These are phyloP conservation scores for Oscheius sp. DNA, from an alignment of 2,888 invertebrate species.

Conservation along the genomic window DNA sequence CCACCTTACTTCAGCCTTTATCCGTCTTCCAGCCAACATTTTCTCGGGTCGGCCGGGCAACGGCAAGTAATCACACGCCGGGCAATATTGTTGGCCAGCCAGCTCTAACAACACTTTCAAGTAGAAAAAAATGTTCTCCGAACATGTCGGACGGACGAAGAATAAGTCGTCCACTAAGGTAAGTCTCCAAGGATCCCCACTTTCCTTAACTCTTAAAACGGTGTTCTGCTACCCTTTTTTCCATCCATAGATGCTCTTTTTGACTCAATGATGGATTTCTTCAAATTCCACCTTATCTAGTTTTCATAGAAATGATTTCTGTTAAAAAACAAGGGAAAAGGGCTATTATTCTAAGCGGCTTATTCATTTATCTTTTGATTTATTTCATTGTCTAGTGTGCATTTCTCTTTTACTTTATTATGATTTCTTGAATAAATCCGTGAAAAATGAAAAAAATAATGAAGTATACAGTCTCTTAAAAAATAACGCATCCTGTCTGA, in stretches of 20 bases:
- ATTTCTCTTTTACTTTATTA: no score
- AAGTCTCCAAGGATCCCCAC: neutral
- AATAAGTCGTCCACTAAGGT: slow-evolving; percentile 15
- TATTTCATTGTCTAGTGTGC: no score
- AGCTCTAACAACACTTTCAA: neutral
- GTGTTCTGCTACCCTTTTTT: neutral
- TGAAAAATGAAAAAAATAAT: no score
- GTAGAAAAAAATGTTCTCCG: slow-evolving; percentile 14
- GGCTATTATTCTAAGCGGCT: no score
- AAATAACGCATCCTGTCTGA: no score
- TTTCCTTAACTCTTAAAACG: neutral
- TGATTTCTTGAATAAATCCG: no score
- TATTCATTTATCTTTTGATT: no score
- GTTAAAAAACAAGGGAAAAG: no score
- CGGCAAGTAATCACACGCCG: slow-evolving; percentile 19
- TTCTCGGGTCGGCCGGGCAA: slow-evolving; percentile 24
- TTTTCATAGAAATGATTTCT: no score
- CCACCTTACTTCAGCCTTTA: no score
- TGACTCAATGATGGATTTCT: neutral
- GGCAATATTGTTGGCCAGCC: neutral
- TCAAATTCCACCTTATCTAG: neutral
- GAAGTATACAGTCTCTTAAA: no score
- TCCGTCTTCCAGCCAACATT: no score
- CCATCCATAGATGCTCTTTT: neutral
- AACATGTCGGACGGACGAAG: slow-evolving; percentile 14